Conservation (phyloP, 2,797 vertebrate species). For the Acridotheres tristis region DNA sequence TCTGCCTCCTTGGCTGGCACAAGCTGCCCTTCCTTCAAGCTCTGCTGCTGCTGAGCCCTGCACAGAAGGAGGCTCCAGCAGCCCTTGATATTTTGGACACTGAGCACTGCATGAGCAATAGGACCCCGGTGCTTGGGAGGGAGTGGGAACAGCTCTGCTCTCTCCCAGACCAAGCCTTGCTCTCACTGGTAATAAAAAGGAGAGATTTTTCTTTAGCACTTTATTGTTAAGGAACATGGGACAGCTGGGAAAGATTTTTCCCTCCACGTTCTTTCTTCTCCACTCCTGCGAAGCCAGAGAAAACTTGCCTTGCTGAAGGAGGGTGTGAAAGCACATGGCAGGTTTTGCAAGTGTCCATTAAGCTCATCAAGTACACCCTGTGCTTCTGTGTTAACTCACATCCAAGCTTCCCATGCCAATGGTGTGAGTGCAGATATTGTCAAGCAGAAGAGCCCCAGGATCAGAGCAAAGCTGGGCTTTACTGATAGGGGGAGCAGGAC, state of each 20-base stretch:
- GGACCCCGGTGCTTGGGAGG: accelerated
- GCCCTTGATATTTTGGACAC: conserved; percentile 9
- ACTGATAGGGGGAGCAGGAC: neutral
- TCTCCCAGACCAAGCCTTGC: accelerated
- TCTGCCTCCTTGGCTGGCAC: neutral
- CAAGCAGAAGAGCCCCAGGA: neutral
- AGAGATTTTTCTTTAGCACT: neutral
- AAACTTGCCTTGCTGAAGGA: neutral
- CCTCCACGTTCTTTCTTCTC: neutral
- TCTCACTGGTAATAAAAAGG: neutral
- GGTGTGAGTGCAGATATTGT: neutral
- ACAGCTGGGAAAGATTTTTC: neutral
- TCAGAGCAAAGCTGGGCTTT: neutral
- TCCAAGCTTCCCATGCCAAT: neutral
- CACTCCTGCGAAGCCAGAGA: neutral
- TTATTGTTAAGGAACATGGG: neutral
- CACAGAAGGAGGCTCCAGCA: conserved; percentile 6
- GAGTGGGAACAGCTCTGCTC: neutral
- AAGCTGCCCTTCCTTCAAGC: neutral
- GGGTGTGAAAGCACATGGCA: neutral
- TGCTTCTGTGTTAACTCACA: neutral
- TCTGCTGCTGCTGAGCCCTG: neutral
- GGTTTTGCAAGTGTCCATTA: neutral
- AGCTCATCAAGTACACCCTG: neutral
- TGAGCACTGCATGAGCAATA: neutral